A percentile compares a stretch with the other conserved stretches of the same genome.
phyloP scores from a whole-genome alignment of 2,113 vertebrate genomes.

The Oncorhynchus masou region DNA sequence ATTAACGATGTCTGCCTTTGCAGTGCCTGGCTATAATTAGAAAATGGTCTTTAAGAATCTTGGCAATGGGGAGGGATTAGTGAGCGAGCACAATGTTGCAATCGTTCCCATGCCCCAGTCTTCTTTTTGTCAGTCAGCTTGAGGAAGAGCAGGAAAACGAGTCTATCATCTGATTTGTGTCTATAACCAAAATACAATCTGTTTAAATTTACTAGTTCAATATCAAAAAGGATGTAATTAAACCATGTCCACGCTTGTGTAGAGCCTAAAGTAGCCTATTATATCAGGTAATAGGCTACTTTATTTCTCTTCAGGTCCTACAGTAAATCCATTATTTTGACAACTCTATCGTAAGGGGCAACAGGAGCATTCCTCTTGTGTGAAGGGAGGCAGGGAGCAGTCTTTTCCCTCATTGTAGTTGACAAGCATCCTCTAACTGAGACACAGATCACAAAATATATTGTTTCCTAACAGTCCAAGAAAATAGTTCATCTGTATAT shows the following conservation, averaged over 20 bases:
- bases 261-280: too few relatives aligned
- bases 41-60: slow-evolving; percentile 21
- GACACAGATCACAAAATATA: too few relatives aligned
- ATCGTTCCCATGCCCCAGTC: background rate
- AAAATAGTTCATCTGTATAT: too few relatives aligned
- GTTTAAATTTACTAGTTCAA: too few relatives aligned
- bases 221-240: too few relatives aligned
- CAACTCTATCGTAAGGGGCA: background rate
- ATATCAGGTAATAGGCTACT: too few relatives aligned
- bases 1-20: slow-evolving; percentile 1
- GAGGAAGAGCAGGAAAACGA: background rate
- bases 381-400: background rate
- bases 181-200: background rate
- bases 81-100: background rate
- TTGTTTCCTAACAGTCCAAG: too few relatives aligned
- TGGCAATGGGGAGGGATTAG: slow-evolving; percentile 8
- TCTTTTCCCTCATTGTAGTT: background rate
- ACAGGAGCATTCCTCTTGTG: background rate
- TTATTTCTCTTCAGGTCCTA: background rate
- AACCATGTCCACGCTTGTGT: too few relatives aligned
- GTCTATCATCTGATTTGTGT: background rate
- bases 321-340: background rate
- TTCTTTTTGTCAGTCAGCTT: background rate
- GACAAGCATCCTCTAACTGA: background rate
- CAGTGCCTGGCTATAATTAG: slow-evolving; percentile 21